Percentiles rank a stretch among this genome's conserved stretches.
phyloP scores from a whole-genome alignment of 2,797 vertebrate genomes.

The Myotis myotis region DNA sequence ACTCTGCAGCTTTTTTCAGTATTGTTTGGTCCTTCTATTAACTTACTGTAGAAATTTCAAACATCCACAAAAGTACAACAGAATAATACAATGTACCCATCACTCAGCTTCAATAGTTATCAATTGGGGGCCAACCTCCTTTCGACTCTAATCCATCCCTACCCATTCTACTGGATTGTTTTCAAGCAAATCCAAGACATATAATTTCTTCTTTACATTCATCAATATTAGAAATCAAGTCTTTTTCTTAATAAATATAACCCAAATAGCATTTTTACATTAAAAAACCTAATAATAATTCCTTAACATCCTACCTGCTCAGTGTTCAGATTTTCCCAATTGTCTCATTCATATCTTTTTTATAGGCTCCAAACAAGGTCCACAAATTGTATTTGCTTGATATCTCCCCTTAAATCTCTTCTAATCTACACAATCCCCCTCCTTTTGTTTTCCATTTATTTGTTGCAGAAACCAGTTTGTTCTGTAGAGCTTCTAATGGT shows the following conservation, averaged over 20 bases:
- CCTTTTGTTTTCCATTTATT: conserved; percentile 30
- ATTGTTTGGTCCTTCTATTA: conserved; percentile 18
- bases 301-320: background rate
- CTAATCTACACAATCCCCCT: conserved; percentile 6
- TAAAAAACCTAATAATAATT: background rate
- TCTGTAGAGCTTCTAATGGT: background rate
- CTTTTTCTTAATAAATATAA: conserved; percentile 24
- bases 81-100: background rate
- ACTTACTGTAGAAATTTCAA: conserved; percentile 5
- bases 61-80: background rate
- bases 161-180: background rate
- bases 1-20: conserved; percentile 44
- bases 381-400: conserved; percentile 18
- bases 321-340: conserved; percentile 41
- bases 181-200: background rate
- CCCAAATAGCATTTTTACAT: background rate
- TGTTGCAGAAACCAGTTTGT: conserved; percentile 45
- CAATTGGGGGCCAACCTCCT: background rate
- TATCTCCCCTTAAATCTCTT: conserved; percentile 27
- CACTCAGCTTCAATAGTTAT: background rate
- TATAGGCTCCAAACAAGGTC: background rate
- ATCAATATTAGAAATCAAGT: background rate
- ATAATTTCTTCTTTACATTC: conserved; percentile 39
- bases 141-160: background rate
- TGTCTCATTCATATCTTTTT: background rate